Evolutionary conservation across 2,888 invertebrate species (phyloP), one percentile per base, ranked within the genome.

Genomic region (Epicampocera succincta): DNA sequence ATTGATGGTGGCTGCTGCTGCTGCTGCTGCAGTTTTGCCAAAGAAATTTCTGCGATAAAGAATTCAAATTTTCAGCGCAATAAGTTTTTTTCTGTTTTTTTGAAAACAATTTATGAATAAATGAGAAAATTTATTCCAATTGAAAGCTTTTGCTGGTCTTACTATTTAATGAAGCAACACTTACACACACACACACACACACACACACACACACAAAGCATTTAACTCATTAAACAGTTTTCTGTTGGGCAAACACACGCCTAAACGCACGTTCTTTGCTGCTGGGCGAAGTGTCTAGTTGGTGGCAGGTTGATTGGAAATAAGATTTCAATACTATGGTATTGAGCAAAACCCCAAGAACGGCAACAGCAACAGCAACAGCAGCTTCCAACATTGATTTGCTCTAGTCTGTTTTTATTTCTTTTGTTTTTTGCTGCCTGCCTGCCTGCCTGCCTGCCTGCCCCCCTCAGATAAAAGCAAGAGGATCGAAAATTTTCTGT

Each of bases 51-150:
- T 11, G 63, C 63, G 63, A 42, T 63, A 77, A 42, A 63, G 19
- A 17, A 63, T 40, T 46, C 71, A 42, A 11, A 12, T 25, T 46
- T 56, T 52, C 60, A 76, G 71, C 63, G 69, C 42, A 61, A 74
- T 58, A 58, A 58, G 71, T 33, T 25, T 25, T 25, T 3, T 25
- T 25, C 2, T 25, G 2, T 25, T 25, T 25, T 63, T 63, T 19
- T 46, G 33, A 44, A 75, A 60, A 33, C 5, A 42, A 72, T 65
- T 58, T 50, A 58, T 33, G 19, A 73, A 44, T 66, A 66, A 58
- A 25, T 66, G 65, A 76, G 65, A 76, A 72, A 33, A 33, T 33
- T 46, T 71, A 38, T 82, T 75, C 65, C 66, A 82, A 78, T 82
- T 29, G 11, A 75, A 82, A 82, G 74, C 77, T 81, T 77, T 77